These are phyloP conservation scores for Paratrypauchen microcephalus DNA, from an alignment of 2,797 vertebrate species.

Conservation along the genomic window DNA sequence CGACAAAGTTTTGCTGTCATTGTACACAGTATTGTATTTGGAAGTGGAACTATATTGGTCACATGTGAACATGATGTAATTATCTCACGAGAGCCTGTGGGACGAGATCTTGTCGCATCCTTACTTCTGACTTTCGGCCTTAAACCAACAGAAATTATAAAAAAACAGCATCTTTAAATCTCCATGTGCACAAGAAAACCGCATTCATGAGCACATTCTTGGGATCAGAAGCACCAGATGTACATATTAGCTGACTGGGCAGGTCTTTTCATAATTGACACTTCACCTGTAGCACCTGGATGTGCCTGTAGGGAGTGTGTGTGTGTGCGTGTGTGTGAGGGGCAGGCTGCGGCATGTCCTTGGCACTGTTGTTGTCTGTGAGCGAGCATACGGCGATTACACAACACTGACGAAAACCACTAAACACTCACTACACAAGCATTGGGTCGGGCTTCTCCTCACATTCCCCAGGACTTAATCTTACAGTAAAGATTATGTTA, in stretches of 20 bases:
- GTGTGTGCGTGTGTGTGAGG: constrained; percentile 66
- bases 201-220: constrained; percentile 5
- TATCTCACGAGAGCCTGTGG: too few relatives aligned
- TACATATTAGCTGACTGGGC: constrained; percentile 9
- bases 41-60: too few relatives aligned
- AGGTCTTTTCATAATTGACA: constrained; percentile 49
- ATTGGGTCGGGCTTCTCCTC: background rate
- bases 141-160: too few relatives aligned
- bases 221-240: constrained; percentile 5
- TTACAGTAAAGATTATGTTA: background rate
- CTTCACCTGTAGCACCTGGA: constrained; percentile 48
- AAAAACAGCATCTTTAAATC: too few relatives aligned
- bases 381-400: constrained; percentile 30
- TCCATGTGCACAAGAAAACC: background rate
- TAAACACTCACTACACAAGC: constrained; percentile 23
- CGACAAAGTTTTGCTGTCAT: too few relatives aligned
- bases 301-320: constrained; percentile 48
- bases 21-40: too few relatives aligned
- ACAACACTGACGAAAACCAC: constrained; percentile 33
- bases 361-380: constrained; percentile 55
- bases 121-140: too few relatives aligned
- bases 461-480: background rate
- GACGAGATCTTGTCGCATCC: too few relatives aligned
- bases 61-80: too few relatives aligned
- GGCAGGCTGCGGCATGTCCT: constrained; percentile 54